Evolutionary conservation across 2,888 invertebrate genomes (phyloP).

Genomic region (Malthinus seriepunctatus): DNA sequence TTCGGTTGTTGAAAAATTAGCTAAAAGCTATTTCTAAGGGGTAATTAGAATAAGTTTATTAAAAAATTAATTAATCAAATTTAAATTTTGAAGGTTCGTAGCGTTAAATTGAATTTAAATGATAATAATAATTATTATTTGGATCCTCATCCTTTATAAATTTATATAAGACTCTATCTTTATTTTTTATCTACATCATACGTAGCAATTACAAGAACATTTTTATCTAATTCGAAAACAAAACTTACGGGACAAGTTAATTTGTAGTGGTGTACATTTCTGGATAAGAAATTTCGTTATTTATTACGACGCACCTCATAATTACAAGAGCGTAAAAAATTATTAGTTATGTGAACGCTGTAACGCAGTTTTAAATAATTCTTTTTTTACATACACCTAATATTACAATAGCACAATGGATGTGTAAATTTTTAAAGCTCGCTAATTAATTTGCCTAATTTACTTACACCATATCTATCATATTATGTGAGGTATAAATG

Average conservation of each 20-base stretch:
- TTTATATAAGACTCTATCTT: background rate
- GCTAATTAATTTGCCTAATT: constrained; percentile 6
- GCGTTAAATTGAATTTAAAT: too few relatives aligned
- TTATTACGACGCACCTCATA: constrained; percentile 13
- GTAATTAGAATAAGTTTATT: too few relatives aligned
- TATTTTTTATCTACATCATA: constrained; percentile 1
- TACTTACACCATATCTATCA: background rate
- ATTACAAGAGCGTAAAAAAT: constrained; percentile 20
- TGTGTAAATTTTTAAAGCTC: background rate
- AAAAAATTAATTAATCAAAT: too few relatives aligned
- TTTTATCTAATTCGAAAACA: constrained; percentile 4
- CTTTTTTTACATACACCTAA: background rate
- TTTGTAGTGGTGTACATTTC: constrained; percentile 7
- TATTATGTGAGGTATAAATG: too few relatives aligned
- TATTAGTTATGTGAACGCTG: constrained; percentile 14
- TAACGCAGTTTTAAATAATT: constrained; percentile 17
- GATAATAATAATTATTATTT: too few relatives aligned
- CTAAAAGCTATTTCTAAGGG: too few relatives aligned
- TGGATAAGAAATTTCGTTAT: constrained; percentile 9
- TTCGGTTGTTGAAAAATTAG: too few relatives aligned
- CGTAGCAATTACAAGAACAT: constrained; percentile 3
- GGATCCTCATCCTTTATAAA: too few relatives aligned
- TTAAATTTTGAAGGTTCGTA: too few relatives aligned
- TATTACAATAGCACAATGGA: constrained; percentile 1
- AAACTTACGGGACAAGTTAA: constrained; percentile 7